A percentile compares a stretch with the other conserved stretches of the same genome.
Conservation (phyloP, 2,113 vertebrate species). For the Sander vitreus region DNA sequence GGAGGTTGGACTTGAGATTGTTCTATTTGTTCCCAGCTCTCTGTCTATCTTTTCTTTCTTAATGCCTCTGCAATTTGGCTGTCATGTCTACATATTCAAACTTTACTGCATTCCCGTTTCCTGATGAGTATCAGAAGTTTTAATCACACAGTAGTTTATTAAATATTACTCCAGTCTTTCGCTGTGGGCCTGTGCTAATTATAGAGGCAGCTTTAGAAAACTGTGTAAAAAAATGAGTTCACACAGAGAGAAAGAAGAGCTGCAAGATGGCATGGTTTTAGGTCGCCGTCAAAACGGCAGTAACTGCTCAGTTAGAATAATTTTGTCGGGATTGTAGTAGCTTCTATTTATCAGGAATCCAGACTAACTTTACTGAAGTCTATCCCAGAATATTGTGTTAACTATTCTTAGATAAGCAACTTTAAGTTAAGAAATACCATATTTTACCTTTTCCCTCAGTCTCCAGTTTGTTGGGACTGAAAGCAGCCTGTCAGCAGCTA, state of each 20-base stretch:
- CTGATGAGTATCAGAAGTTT: conserved; percentile 49
- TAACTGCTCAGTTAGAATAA: neutral
- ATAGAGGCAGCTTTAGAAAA: conserved; percentile 66
- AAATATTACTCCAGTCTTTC: conserved; percentile 65
- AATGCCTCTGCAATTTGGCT: conserved; percentile 10
- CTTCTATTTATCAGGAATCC: neutral
- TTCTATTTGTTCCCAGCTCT: neutral
- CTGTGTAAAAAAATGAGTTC: conserved; percentile 53
- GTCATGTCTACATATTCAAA: conserved; percentile 4
- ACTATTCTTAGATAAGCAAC: neutral
- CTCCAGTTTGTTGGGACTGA: conserved; percentile 3
- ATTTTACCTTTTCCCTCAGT: neutral
- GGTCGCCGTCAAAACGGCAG: conserved; percentile 7
- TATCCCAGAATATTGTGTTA: neutral
- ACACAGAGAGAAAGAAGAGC: conserved; percentile 30
- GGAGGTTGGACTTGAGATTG: neutral
- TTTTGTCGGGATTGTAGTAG: neutral
- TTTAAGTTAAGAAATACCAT: neutral
- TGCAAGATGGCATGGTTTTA: conserved; percentile 40
- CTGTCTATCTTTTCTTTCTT: neutral
- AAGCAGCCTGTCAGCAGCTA: conserved; percentile 4
- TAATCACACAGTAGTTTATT: conserved; percentile 79
- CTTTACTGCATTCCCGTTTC: neutral
- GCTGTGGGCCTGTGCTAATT: conserved; percentile 71
- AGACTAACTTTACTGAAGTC: neutral